Conservation (phyloP, 2,888 invertebrate genomes). For the Acutogordius australiensis region DNA sequence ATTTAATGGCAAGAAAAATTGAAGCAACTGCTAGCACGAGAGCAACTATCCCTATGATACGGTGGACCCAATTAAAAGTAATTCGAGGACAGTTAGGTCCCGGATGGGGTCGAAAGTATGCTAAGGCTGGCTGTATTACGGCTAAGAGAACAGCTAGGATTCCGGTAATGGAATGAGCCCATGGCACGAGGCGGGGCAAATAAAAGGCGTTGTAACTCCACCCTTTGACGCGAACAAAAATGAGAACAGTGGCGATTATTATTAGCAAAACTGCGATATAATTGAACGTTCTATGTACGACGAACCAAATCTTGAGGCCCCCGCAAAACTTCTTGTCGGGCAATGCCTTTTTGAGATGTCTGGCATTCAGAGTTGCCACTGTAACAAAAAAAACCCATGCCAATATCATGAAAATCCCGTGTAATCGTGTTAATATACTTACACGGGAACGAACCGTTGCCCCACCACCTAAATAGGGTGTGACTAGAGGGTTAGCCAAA, state of each 20-base stretch:
- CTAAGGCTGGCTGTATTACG: not conserved
- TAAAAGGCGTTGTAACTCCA: not conserved
- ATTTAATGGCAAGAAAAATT: not conserved
- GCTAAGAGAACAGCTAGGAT: not conserved
- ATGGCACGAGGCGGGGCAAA: not conserved
- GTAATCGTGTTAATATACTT: not conserved
- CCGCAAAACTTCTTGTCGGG: not conserved
- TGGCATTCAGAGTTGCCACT: not conserved
- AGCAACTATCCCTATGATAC: not conserved
- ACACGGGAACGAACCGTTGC: not conserved
- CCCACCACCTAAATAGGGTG: not conserved
- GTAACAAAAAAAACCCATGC: constrained; percentile 4
- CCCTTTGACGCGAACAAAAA: not conserved
- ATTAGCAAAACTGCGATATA: not conserved
- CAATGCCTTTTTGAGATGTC: not conserved
- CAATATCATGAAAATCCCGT: constrained; percentile 3
- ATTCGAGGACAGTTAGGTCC: not conserved
- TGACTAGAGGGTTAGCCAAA: not conserved
- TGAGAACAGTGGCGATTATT: not conserved
- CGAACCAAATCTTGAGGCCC: not conserved
- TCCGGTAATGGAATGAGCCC: constrained; percentile 9
- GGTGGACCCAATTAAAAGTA: not conserved
- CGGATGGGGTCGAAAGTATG: not conserved
- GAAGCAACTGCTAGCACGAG: not conserved
- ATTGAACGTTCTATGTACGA: not conserved